These are phyloP conservation scores for Selene dorsalis DNA, from an alignment of 2,797 vertebrate species.

Conservation along the genomic window DNA sequence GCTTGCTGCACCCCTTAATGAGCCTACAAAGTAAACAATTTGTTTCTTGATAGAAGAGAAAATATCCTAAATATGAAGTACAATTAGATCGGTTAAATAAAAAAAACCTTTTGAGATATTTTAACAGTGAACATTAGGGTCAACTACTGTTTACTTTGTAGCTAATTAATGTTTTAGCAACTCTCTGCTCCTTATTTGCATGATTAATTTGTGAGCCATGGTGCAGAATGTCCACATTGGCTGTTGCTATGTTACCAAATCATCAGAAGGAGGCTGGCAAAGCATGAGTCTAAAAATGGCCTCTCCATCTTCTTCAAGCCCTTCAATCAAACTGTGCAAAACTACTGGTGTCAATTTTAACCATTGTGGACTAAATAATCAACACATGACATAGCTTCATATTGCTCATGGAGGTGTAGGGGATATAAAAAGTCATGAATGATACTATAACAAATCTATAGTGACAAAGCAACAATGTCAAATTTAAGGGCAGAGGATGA, in stretches of 20 bases:
- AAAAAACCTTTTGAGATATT: background rate
- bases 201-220: conserved; percentile 17
- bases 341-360: conserved; percentile 1
- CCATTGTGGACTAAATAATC: conserved; percentile 2
- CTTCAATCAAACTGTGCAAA: conserved; percentile 11
- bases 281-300: conserved; percentile 41
- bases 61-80: background rate
- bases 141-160: background rate
- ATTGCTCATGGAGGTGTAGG: background rate
- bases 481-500: too few relatives aligned
- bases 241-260: conserved; percentile 56
- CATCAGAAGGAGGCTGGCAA: conserved; percentile 24
- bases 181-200: conserved; percentile 10
- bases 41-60: background rate
- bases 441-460: background rate
- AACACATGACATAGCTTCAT: background rate
- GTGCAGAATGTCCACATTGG: conserved; percentile 7
- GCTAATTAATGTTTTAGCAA: conserved; percentile 1
- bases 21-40: conserved; percentile 2
- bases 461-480: background rate
- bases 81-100: background rate
- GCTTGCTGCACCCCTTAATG: background rate
- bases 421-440: background rate
- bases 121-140: background rate
- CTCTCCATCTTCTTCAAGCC: conserved; percentile 20